Conservation (phyloP, 2,888 invertebrate species). For the Dryobota labecula region DNA sequence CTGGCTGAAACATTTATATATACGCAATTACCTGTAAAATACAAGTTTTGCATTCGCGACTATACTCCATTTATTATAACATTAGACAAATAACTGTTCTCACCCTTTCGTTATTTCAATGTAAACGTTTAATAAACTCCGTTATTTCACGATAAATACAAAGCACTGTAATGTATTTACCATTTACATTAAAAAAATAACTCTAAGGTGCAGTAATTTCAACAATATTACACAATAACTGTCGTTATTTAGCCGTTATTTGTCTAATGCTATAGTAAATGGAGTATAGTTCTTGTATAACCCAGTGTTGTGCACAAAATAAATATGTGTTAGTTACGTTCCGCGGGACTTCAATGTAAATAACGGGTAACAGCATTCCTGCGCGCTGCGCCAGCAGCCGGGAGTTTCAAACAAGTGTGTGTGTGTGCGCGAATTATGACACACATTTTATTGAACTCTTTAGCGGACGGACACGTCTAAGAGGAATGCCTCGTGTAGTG, state of each 20-base stretch:
- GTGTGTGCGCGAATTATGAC: neutral
- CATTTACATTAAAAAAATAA: no score
- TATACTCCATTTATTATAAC: no score
- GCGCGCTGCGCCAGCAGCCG: neutral
- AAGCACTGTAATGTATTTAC: no score
- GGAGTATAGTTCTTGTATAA: neutral
- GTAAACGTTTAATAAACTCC: no score
- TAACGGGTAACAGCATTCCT: neutral
- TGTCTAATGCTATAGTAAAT: no score
- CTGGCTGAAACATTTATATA: neutral
- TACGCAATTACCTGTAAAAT: neutral
- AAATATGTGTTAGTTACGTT: conserved; percentile 33
- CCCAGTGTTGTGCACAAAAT: conserved; percentile 1
- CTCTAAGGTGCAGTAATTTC: no score
- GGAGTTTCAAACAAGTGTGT: neutral
- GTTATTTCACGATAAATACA: no score
- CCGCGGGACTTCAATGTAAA: neutral
- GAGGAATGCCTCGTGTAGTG: neutral
- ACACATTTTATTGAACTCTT: conserved; percentile 20
- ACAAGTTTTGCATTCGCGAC: neutral
- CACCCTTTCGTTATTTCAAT: no score
- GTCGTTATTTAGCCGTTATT: no score
- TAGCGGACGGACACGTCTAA: conserved; percentile 5
- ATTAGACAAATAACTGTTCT: no score
- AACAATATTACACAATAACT: no score